phyloP scores from a whole-genome alignment of 2,888 invertebrate genomes.

The Heteromyza rotundicornis region DNA sequence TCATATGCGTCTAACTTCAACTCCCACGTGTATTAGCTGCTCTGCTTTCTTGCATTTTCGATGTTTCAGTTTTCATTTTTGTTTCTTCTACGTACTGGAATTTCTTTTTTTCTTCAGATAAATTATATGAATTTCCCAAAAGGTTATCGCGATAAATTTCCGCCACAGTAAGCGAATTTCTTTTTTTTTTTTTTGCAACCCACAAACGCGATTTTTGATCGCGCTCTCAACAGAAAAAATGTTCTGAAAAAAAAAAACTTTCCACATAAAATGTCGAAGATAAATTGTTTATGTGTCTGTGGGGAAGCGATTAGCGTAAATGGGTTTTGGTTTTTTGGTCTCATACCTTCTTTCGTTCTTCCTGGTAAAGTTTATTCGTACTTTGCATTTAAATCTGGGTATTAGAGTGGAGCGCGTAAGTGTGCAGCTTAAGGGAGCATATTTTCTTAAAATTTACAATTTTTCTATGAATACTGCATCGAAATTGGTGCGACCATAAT shows the following conservation, averaged over 20 bases:
- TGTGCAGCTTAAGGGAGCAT: not conserved
- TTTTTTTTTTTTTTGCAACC: no score
- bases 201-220: conserved; percentile 1
- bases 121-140: conserved; percentile 54
- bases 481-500: conserved; percentile 4
- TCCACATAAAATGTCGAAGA: conserved; percentile 54
- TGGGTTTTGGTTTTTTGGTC: conserved; percentile 38
- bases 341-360: not conserved
- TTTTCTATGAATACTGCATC: not conserved
- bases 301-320: conserved; percentile 55
- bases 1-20: not conserved
- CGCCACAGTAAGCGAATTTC: conserved; percentile 26
- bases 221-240: conserved; percentile 18
- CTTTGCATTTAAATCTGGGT: not conserved
- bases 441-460: not conserved
- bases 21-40: conserved; percentile 2
- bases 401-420: not conserved
- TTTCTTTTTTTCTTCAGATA: conserved; percentile 53
- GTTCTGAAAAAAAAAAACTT: conserved; percentile 31
- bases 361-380: not conserved
- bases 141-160: conserved; percentile 54
- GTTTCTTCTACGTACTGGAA: conserved; percentile 29
- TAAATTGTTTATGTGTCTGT: conserved; percentile 57
- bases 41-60: not conserved
- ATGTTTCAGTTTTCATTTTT: not conserved